Evolutionary conservation across 2,113 vertebrate species (phyloP).

Genomic region (Psephotus haematonotus): DNA sequence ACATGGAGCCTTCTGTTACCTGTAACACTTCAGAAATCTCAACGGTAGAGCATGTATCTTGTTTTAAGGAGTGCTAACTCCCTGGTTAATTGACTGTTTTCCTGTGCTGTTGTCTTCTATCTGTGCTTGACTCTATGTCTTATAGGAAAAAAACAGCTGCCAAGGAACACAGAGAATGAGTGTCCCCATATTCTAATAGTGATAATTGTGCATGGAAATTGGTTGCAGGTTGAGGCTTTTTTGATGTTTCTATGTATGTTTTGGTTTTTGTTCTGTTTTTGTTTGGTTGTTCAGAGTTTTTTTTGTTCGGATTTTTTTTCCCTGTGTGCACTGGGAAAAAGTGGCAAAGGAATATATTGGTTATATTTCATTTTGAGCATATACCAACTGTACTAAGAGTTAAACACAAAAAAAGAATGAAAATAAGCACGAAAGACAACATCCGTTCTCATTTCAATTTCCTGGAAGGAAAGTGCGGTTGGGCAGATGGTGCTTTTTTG

Average conservation of each 20-base stretch:
- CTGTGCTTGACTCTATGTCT: background rate
- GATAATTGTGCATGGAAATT: background rate
- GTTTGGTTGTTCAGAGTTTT: background rate
- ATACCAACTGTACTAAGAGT: slow-evolving; percentile 57
- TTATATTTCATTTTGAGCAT: slow-evolving; percentile 30
- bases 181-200: background rate
- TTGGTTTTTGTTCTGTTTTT: background rate
- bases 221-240: background rate
- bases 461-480: slow-evolving; percentile 80
- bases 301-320: background rate
- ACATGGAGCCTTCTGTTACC: background rate
- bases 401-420: slow-evolving; percentile 64
- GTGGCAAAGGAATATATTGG: background rate
- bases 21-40: background rate
- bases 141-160: slow-evolving; percentile 1
- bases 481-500: slow-evolving; percentile 77
- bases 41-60: background rate
- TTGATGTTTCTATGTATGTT: background rate
- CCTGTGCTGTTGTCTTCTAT: background rate
- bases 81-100: background rate
- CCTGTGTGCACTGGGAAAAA: background rate
- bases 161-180: background rate
- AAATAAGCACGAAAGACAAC: slow-evolving; percentile 75
- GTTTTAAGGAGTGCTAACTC: background rate
- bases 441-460: slow-evolving; percentile 83